phyloP scores from a whole-genome alignment of 2,888 invertebrate genomes.

The Cosmia pyralina region DNA sequence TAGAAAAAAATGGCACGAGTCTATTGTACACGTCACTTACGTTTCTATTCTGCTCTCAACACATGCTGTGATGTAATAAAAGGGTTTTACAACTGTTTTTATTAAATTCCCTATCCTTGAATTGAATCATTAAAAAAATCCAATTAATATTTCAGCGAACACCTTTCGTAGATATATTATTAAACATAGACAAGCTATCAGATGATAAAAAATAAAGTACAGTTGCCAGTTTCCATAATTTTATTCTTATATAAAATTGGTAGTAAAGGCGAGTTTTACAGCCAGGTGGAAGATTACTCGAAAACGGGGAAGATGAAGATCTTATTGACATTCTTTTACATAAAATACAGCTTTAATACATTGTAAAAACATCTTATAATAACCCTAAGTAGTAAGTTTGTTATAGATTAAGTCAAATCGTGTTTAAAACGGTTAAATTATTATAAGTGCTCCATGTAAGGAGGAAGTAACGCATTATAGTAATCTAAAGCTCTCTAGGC shows the following conservation, averaged over 20 bases:
- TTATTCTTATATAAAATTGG: conserved; percentile 55
- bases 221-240: conserved; percentile 50
- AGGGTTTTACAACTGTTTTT: conserved; percentile 60
- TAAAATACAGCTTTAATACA: conserved; percentile 7
- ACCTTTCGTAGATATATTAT: conserved; percentile 62
- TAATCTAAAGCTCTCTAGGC: conserved; percentile 55
- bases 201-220: conserved; percentile 53
- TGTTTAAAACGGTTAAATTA: conserved; percentile 46
- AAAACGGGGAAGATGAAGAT: conserved; percentile 43
- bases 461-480: conserved; percentile 55
- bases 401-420: conserved; percentile 40
- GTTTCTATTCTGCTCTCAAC: conserved; percentile 69
- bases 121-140: conserved; percentile 61
- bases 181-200: conserved; percentile 52
- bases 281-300: conserved; percentile 54
- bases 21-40: conserved; percentile 74
- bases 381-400: conserved; percentile 8
- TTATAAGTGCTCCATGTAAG: conserved; percentile 37
- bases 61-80: conserved; percentile 71
- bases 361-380: not conserved
- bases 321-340: conserved; percentile 37
- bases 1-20: conserved; percentile 87
- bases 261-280: conserved; percentile 26
- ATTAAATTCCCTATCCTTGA: conserved; percentile 45
- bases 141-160: conserved; percentile 64